These are phyloP conservation scores for Trichoplusia ni DNA, from an alignment of 1,140 invertebrate genomes.

Conservation along the genomic window DNA sequence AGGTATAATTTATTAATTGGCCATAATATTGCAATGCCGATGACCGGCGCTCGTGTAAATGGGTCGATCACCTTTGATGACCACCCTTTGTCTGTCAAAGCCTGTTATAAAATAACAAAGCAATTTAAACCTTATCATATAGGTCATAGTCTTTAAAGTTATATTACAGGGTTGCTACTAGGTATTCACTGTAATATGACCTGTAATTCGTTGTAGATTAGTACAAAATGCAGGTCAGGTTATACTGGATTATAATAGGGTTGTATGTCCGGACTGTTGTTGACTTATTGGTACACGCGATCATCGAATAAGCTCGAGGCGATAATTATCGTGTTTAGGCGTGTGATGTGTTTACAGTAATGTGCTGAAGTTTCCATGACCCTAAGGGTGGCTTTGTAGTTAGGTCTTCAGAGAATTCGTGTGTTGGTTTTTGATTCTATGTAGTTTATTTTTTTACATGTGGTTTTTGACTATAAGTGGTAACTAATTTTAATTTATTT, in stretches of 20 bases:
- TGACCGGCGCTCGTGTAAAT: constrained; percentile 24
- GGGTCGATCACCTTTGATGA: constrained; percentile 36
- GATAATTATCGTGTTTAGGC: neutral
- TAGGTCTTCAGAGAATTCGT: neutral
- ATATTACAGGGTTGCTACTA: neutral
- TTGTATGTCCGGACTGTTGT: constrained; percentile 29
- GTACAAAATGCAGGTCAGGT: constrained; percentile 12
- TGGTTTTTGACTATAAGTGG: neutral
- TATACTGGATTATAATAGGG: constrained; percentile 30
- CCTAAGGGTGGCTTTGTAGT: neutral
- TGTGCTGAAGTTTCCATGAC: neutral
- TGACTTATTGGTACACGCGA: constrained; percentile 32
- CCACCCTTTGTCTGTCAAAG: constrained; percentile 30
- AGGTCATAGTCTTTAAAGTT: constrained; percentile 25
- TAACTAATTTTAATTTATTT: neutral
- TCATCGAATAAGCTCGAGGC: constrained; percentile 15
- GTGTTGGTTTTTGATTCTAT: neutral
- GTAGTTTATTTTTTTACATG: neutral
- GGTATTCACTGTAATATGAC: constrained; percentile 22
- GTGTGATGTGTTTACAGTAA: neutral
- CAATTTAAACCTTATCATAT: constrained; percentile 10
- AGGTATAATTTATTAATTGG: constrained; percentile 9
- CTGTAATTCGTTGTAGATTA: neutral
- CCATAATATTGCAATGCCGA: constrained; percentile 15
- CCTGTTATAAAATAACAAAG: neutral